Base-by-base conservation (phyloP, 2,888 invertebrate species). In the Mesorhabditis sp. region DNA sequence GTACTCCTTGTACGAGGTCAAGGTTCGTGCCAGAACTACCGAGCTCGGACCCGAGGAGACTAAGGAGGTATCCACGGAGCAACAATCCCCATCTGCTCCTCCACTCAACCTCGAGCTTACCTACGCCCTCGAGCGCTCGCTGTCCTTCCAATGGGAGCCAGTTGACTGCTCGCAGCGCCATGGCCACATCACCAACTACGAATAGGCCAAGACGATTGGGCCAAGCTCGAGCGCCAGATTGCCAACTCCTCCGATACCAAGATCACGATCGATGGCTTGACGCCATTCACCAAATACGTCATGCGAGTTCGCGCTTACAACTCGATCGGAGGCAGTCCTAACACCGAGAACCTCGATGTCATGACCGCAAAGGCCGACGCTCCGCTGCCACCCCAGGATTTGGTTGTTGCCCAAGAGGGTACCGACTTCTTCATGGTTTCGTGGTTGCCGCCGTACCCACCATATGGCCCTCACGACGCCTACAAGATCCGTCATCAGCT, bases 171-270 rank as follows among this genome's bases (percentile, higher is more conserved):
- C 83, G n/a, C 86, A 86, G 74, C 74, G 85, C 4, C 86, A 86
- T 71, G 86, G 86, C 61, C 77, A 82, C 63, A 82, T 86, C 70
- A 76, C 79, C 73, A 82, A 82, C 74, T 86, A 86, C 77, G 85
- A 86, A 73, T 86, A 85, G 86, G 86, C 43, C 83, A 81, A 70
- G 86, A 86, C 69, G 84, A 85, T 67, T 86, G 86, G 86, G 86
- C 86, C 44, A 86, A 86, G 69, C 74, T 85, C 43, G 85, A 86
- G 68, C 70, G 86, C 42, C 85, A 86, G 66, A 82, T 85, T 66
- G 85, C 84, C 63, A 86, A 86, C 74, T 85, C 84, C 5, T 81
- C 85, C 6, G 77, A 83, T 68, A 71, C 77, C 5, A 74, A 76
- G 65, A 80, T 85, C 63, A 82, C 82, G 62, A 83, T 85, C 68